These are phyloP conservation scores for Homarus gammarus DNA, from an alignment of 2,888 invertebrate genomes.

Conservation along the genomic window DNA sequence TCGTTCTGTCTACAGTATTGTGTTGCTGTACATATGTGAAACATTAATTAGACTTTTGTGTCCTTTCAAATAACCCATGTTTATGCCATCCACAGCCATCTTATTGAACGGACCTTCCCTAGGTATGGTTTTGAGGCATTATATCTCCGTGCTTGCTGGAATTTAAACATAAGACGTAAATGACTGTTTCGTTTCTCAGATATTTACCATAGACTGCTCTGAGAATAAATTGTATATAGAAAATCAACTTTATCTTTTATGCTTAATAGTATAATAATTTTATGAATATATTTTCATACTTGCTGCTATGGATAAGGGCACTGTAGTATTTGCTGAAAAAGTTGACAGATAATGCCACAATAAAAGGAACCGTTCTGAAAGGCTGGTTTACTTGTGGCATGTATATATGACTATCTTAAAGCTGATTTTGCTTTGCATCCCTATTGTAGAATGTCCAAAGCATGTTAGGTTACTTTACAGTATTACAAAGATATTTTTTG, in stretches of 20 bases:
- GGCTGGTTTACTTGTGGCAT: too few relatives aligned
- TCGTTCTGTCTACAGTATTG: not conserved
- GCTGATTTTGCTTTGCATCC: not conserved
- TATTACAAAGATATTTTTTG: too few relatives aligned
- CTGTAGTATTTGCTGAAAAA: not conserved
- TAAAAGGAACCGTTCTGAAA: too few relatives aligned
- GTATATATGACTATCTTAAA: too few relatives aligned
- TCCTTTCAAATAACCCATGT: constrained; percentile 24
- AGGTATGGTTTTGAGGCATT: constrained; percentile 83
- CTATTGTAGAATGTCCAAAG: too few relatives aligned
- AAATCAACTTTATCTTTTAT: not conserved
- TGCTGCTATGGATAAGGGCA: not conserved
- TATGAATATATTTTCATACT: not conserved
- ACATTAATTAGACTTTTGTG: not conserved
- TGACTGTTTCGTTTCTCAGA: not conserved
- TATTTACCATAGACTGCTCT: not conserved
- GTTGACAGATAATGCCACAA: not conserved
- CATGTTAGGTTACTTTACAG: too few relatives aligned
- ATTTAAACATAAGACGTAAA: not conserved
- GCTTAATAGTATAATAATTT: not conserved
- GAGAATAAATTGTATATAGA: not conserved
- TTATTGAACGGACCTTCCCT: constrained; percentile 95
- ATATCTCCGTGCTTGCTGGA: not conserved
- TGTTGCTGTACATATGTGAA: not conserved
- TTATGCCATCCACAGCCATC: constrained; percentile 84